These are phyloP conservation scores for Drosophila malerkotliana DNA, from an alignment of 1,140 invertebrate genomes.

Conservation along the genomic window DNA sequence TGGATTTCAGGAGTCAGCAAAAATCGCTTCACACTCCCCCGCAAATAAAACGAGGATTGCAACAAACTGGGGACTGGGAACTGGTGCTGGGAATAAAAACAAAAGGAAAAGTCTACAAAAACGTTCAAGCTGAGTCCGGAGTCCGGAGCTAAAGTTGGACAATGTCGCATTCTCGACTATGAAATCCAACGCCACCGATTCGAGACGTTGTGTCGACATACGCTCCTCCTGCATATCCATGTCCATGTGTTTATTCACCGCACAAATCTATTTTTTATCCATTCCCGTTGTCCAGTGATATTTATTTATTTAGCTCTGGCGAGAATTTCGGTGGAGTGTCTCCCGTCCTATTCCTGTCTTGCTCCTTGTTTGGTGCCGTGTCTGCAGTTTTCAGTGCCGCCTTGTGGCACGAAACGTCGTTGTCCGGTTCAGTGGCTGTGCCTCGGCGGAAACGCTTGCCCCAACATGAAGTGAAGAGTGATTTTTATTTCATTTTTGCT, in stretches of 20 bases:
- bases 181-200: slow-evolving; percentile 27
- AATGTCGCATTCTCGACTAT: slow-evolving; percentile 57
- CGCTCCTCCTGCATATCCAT: slow-evolving; percentile 21
- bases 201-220: slow-evolving; percentile 53
- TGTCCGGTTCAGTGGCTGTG: slow-evolving; percentile 75
- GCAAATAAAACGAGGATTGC: slow-evolving; percentile 43
- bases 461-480: slow-evolving; percentile 28
- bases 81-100: slow-evolving; percentile 7
- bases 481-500: slow-evolving; percentile 24
- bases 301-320: slow-evolving; percentile 77
- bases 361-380: slow-evolving; percentile 70
- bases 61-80: slow-evolving; percentile 25
- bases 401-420: slow-evolving; percentile 19
- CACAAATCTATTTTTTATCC: slow-evolving; percentile 72
- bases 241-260: slow-evolving; percentile 40
- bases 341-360: slow-evolving; percentile 1
- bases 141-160: slow-evolving; percentile 48
- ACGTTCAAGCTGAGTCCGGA: slow-evolving; percentile 28
- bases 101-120: neutral
- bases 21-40: slow-evolving; percentile 53
- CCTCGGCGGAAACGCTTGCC: slow-evolving; percentile 44
- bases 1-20: slow-evolving; percentile 68
- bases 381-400: slow-evolving; percentile 70
- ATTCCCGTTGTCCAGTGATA: slow-evolving; percentile 40
- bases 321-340: slow-evolving; percentile 48